Conservation (phyloP, 2,888 invertebrate genomes). For the Tinea semifulvella region DNA sequence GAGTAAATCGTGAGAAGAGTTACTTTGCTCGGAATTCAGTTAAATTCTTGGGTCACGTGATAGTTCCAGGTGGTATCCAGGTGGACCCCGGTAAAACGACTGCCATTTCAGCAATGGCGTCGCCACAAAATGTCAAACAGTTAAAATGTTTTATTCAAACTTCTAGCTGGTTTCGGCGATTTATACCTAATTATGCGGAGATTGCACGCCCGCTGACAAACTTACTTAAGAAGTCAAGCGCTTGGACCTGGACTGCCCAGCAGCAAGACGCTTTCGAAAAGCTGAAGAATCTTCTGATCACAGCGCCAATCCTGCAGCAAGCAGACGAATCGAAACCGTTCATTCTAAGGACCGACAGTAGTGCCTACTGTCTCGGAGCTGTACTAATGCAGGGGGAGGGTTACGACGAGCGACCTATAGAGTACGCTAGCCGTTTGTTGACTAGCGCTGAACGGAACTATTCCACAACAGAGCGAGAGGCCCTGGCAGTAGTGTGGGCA, state of each 20-base stretch:
- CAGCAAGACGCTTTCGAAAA: constrained; percentile 21
- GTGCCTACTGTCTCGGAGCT: constrained; percentile 21
- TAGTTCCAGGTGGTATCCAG: constrained; percentile 20
- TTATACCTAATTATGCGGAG: constrained; percentile 29
- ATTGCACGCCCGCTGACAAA: constrained; percentile 22
- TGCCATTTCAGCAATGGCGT: constrained; percentile 19
- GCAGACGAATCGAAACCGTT: constrained; percentile 16
- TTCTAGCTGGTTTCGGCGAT: constrained; percentile 21
- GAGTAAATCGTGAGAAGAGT: constrained; percentile 26
- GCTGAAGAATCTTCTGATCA: constrained; percentile 20
- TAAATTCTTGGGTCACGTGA: constrained; percentile 21
- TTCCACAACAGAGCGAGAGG: constrained; percentile 33
- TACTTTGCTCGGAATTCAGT: constrained; percentile 19
- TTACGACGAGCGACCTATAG: constrained; percentile 20
- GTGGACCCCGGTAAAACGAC: constrained; percentile 20
- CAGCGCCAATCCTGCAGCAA: constrained; percentile 21
- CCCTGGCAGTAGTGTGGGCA: constrained; percentile 28
- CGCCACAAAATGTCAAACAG: constrained; percentile 20
- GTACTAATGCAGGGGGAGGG: constrained; percentile 18
- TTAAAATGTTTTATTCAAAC: constrained; percentile 23
- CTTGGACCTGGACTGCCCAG: constrained; percentile 22
- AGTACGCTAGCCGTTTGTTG: constrained; percentile 25
- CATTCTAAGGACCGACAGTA: constrained; percentile 20
- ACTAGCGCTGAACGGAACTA: constrained; percentile 29
- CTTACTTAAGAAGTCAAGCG: constrained; percentile 23